Base-by-base conservation (phyloP, 2,797 vertebrate genomes). In the Clarias fuscus region DNA sequence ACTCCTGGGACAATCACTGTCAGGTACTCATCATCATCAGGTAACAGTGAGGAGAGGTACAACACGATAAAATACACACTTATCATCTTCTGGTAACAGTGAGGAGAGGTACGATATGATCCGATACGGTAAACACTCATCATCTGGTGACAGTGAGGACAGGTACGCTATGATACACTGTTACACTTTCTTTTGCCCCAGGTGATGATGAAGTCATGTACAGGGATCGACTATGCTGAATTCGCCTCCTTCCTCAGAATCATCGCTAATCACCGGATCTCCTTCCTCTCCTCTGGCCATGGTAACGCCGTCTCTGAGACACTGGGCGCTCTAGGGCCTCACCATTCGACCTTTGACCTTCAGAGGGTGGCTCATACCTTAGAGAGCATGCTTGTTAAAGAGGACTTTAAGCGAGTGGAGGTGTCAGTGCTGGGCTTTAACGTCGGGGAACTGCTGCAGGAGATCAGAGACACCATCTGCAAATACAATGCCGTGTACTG, bases 1-100 rank as follows among this genome's bases (percentile, higher is more conserved):
- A 98, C 0, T 97, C 97, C 0, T 98, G 97, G 98, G 95, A 98
- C 91, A 96, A 95, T 40, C 98, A 99, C 84, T 99, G 98, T 90
- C 98, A 99, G 98, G 48, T 48, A 48, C 48, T 48, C 48, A 13
- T 48, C 48, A 48, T 48, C 10, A 2, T 48, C 48, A 11, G 48
- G 98, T 99, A 95, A 72, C 40, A 8, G 5, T 62, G 7, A 62
- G 61, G 61, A 64, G 1, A 64, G 61, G 22, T 64, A 64, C 6
- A 20, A 24, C 10, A 64, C 61, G 20, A 62, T 20, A 43, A 43
- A 43, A 43, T 48, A 48, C 43, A 62, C 22, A 24, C 61, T 22
- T 8, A 5, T 62, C 22, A 62, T 22, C 22, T 1, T 15, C 13
- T 14, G 24, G 37, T 70, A 70, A 18, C 65, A 5, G 27, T 70